Evolutionary conservation across 2,797 vertebrate genomes (phyloP).

Genomic region (Notolabrus celidotus): DNA sequence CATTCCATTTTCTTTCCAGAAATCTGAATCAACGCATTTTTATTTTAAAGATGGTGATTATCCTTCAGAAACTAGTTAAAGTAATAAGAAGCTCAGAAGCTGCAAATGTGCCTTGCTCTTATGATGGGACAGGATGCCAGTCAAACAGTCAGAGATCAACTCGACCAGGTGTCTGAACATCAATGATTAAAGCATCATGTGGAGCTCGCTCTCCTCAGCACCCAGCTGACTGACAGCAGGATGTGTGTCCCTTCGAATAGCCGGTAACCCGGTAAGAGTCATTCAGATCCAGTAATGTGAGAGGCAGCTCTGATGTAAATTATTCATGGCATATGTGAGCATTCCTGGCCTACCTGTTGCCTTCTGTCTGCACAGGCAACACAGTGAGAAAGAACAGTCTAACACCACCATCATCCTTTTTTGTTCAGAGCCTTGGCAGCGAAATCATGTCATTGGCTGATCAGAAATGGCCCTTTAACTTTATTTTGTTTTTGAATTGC

Average conservation of each 20-base stretch:
- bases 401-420: not conserved
- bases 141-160: conserved; percentile 19
- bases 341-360: conserved; percentile 25
- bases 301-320: conserved; percentile 69
- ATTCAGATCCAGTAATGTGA: conserved; percentile 71
- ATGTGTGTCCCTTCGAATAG: conserved; percentile 25
- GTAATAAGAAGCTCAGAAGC: not conserved
- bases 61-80: not conserved
- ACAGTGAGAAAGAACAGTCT: conserved; percentile 7
- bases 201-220: conserved; percentile 1
- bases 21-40: not conserved
- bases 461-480: not conserved
- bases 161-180: conserved; percentile 23
- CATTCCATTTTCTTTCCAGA: not conserved
- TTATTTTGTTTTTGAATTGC: not conserved
- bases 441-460: not conserved
- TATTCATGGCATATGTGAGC: conserved; percentile 67
- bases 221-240: conserved; percentile 4
- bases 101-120: conserved; percentile 1
- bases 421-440: not conserved
- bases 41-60: not conserved
- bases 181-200: conserved; percentile 41
- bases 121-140: not conserved
- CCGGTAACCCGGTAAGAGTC: conserved; percentile 25
- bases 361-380: not conserved